These are phyloP conservation scores for Acleris laterana DNA, from an alignment of 2,888 invertebrate species.

Conservation along the genomic window DNA sequence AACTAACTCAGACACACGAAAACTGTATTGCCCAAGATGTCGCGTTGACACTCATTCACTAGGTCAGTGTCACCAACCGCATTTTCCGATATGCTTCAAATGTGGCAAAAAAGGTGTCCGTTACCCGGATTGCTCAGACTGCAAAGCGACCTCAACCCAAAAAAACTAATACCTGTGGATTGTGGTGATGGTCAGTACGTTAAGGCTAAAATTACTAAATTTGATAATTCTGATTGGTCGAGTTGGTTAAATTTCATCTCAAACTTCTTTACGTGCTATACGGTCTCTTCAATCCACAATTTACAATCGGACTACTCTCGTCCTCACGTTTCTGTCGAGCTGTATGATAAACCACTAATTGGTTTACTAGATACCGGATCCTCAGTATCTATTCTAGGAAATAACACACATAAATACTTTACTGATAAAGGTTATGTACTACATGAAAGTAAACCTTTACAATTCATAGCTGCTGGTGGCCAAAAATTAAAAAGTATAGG, in stretches of 20 bases:
- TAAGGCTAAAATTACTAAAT: background rate
- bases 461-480: background rate
- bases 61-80: conserved; percentile 20
- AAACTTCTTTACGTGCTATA: background rate
- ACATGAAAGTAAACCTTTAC: background rate
- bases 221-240: background rate
- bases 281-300: background rate
- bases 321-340: background rate
- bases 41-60: conserved; percentile 31
- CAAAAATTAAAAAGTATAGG: background rate
- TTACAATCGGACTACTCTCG: background rate
- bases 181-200: background rate
- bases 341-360: background rate
- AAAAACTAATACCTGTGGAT: background rate
- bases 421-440: background rate
- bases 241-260: background rate
- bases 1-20: background rate
- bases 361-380: background rate
- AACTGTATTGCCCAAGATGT: conserved; percentile 35
- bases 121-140: conserved; percentile 35
- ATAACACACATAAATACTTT: background rate
- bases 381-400: background rate
- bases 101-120: conserved; percentile 38
- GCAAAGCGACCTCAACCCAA: background rate
- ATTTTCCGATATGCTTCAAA: conserved; percentile 39